phyloP scores from a whole-genome alignment of 1,140 invertebrate genomes.

The Papilio xuthus region DNA sequence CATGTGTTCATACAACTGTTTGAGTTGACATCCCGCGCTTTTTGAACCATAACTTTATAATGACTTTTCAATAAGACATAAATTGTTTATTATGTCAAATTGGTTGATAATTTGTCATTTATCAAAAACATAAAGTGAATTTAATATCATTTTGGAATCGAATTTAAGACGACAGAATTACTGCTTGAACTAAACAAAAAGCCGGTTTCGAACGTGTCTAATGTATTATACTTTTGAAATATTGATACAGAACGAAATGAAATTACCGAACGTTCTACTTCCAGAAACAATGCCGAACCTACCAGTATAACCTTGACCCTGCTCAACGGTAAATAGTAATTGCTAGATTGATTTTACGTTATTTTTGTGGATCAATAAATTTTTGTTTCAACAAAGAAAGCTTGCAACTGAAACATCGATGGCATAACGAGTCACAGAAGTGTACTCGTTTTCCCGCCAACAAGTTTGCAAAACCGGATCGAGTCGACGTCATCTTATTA shows the following conservation, averaged over 20 bases:
- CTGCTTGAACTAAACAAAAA: background rate
- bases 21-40: background rate
- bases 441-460: conserved; percentile 4
- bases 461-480: conserved; percentile 11
- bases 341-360: background rate
- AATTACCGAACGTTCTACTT: background rate
- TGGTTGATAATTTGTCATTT: background rate
- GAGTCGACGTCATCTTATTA: background rate
- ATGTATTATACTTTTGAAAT: background rate
- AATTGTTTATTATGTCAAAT: background rate
- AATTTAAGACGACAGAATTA: background rate
- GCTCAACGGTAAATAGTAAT: background rate
- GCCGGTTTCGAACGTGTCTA: background rate
- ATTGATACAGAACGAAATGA: background rate
- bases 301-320: conserved; percentile 21
- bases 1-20: background rate
- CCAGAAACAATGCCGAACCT: conserved; percentile 1
- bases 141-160: background rate
- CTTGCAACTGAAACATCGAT: background rate
- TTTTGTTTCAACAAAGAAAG: background rate
- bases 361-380: conserved; percentile 11
- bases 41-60: background rate
- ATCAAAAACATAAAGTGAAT: background rate
- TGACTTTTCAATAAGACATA: background rate
- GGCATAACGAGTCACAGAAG: background rate